These are phyloP conservation scores for Eucera pruinosa DNA, from an alignment of 2,888 invertebrate species.

Conservation along the genomic window DNA sequence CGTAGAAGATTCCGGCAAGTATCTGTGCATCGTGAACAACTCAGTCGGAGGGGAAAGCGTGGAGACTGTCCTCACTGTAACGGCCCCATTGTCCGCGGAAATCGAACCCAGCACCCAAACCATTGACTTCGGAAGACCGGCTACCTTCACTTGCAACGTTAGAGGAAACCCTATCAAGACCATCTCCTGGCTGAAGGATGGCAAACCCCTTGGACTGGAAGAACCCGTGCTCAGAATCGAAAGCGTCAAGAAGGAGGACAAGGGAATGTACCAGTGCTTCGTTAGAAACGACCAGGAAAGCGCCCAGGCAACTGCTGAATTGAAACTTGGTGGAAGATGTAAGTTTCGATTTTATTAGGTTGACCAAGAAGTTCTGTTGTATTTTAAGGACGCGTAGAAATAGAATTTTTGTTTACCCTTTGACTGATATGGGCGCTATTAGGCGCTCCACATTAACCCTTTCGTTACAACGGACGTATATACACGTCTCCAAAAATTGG, in stretches of 20 bases:
- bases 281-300: constrained; percentile 96
- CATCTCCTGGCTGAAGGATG: constrained; percentile 96
- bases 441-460: too few species aligned
- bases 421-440: too few species aligned
- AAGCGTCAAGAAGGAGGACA: constrained; percentile 96
- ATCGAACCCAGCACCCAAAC: constrained; percentile 96
- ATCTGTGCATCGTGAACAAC: constrained; percentile 97
- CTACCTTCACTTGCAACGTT: constrained; percentile 95
- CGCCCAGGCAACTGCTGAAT: constrained; percentile 95
- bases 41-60: constrained; percentile 97
- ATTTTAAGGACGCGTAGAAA: too few species aligned
- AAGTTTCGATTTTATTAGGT: constrained; percentile 82
- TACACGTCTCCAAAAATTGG: too few species aligned
- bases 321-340: constrained; percentile 96
- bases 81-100: constrained; percentile 94
- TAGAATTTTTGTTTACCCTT: too few species aligned
- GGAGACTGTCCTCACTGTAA: constrained; percentile 96
- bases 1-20: constrained; percentile 97
- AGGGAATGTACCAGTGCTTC: constrained; percentile 99
- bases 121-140: constrained; percentile 96
- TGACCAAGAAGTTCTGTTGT: too few species aligned
- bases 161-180: constrained; percentile 96
- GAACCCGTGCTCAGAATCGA: constrained; percentile 94
- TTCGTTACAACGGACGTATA: too few species aligned
- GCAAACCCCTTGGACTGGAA: constrained; percentile 92